Evolutionary conservation across 2,113 vertebrate genomes (phyloP).

Genomic region (Melanerpes formicivorus): DNA sequence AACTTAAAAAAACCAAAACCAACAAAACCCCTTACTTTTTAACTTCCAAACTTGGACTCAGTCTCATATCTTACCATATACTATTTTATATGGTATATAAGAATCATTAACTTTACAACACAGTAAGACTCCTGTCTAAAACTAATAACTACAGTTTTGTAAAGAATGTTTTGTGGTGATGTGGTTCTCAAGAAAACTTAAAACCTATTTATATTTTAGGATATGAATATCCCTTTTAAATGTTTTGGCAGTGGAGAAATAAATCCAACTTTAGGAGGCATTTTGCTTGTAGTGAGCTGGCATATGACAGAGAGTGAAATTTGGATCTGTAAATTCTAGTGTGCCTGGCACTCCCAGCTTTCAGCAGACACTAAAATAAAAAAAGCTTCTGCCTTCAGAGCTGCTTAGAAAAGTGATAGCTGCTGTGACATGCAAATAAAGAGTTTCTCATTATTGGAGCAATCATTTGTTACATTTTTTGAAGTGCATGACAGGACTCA

Average conservation of each 20-base stretch:
- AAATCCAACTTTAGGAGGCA: neutral
- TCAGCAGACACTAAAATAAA: neutral
- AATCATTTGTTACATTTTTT: neutral
- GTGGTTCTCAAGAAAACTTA: neutral
- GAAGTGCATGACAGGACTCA: neutral
- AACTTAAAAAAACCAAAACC: neutral
- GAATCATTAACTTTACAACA: neutral
- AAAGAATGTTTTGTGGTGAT: neutral
- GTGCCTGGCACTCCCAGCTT: neutral
- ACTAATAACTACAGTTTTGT: neutral
- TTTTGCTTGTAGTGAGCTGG: neutral
- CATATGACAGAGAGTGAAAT: neutral
- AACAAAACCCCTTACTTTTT: neutral
- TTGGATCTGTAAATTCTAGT: neutral
- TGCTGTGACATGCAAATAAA: neutral
- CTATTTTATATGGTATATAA: neutral
- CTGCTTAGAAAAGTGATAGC: neutral
- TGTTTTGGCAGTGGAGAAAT: neutral
- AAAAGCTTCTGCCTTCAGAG: neutral
- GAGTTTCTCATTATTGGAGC: neutral
- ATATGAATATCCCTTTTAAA: neutral
- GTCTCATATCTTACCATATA: neutral
- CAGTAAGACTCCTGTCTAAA: neutral
- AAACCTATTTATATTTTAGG: neutral
- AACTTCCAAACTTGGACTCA: neutral